A percentile compares a stretch with the other conserved stretches of the same genome.
These are phyloP conservation scores for Tachina grossa DNA, from an alignment of 2,888 invertebrate genomes.

Conservation along the genomic window DNA sequence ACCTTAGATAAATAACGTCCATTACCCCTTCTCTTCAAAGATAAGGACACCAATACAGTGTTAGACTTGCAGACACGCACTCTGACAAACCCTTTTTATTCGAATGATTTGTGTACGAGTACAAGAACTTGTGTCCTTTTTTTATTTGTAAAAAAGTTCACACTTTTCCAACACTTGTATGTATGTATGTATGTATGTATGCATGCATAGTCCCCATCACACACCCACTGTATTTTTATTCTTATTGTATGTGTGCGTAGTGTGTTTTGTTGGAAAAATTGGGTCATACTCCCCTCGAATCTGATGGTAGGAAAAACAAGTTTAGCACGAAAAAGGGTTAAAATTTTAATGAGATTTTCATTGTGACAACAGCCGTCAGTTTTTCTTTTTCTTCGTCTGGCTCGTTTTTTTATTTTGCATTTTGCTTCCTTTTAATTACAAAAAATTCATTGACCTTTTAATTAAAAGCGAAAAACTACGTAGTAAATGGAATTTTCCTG, in stretches of 20 bases:
- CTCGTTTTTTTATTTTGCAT: not conserved
- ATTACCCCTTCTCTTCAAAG: not conserved
- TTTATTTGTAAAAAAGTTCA: slow-evolving; percentile 65
- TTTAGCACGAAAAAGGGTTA: slow-evolving; percentile 48
- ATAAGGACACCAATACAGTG: not conserved
- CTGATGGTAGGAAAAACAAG: slow-evolving; percentile 24
- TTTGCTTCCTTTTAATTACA: slow-evolving; percentile 54
- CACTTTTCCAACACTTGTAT: slow-evolving; percentile 56
- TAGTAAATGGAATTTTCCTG: slow-evolving; percentile 3
- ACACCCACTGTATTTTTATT: not conserved
- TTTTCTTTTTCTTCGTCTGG: slow-evolving; percentile 27
- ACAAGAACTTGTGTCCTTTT: slow-evolving; percentile 62
- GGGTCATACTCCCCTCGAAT: slow-evolving; percentile 37
- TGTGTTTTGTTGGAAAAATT: slow-evolving; percentile 5
- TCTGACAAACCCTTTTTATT: slow-evolving; percentile 26
- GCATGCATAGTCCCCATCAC: no score
- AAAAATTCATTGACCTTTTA: slow-evolving; percentile 58
- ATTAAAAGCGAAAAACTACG: slow-evolving; percentile 37
- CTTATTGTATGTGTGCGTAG: slow-evolving; percentile 14
- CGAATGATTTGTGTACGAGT: slow-evolving; percentile 37
- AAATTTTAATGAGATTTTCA: slow-evolving; percentile 64
- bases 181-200: slow-evolving; percentile 1
- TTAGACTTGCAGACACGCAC: not conserved
- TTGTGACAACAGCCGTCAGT: slow-evolving; percentile 40
- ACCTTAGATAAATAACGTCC: slow-evolving; percentile 19